Base-by-base conservation (phyloP, 2,797 vertebrate species). In the Lagodon rhomboides region DNA sequence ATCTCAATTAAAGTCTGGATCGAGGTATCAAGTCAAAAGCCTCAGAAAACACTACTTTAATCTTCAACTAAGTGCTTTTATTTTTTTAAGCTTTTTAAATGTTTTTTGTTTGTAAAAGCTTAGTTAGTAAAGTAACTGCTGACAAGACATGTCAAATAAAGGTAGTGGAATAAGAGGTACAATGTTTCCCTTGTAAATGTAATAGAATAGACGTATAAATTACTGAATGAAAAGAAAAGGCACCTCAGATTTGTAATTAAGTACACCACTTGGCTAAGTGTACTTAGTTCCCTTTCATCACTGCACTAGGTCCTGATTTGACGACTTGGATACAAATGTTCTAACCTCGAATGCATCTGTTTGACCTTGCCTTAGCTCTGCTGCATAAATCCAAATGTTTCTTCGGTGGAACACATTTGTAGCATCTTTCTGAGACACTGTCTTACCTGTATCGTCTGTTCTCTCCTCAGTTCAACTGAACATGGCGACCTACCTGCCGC, bases 401-500 rank as follows among this genome's bases (percentile, higher is more conserved):
- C 13, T 49, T 27, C 1, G n/a, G 5, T 34, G 43, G 51, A 65
- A 30, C 5, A 34, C 20, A 53, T 11, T 34, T 38, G 6, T 8
- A 46, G 17, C 23, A n/a, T 38, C 25, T 66, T 20, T 20, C 18
- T 60, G 27, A 50, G 20, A 43, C 1, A 18, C 1, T 12, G 12
- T 59, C 13, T 59, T 17, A 41, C 30, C 4, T 61, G 12, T n/a
- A 20, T 75, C 22, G 5, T 77, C 46, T 66, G 7, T 66, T 85
- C 69, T 78, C 18, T 78, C 77, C 30, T 51, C 84, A 95, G 94
- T 94, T 61, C 11, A 51, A 3, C 34, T 95, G 65, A 93, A 86
- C 85, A 90, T 95, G 93, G 86, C 91, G 0, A 90, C 85, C 5
- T 95, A 95, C 34, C 4, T 83, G 12, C 47, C 88, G 43, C 75